A percentile compares a stretch with the other conserved stretches of the same genome.
These are phyloP conservation scores for Cataglyphis livida DNA, from an alignment of 2,888 invertebrate genomes.

Conservation along the genomic window DNA sequence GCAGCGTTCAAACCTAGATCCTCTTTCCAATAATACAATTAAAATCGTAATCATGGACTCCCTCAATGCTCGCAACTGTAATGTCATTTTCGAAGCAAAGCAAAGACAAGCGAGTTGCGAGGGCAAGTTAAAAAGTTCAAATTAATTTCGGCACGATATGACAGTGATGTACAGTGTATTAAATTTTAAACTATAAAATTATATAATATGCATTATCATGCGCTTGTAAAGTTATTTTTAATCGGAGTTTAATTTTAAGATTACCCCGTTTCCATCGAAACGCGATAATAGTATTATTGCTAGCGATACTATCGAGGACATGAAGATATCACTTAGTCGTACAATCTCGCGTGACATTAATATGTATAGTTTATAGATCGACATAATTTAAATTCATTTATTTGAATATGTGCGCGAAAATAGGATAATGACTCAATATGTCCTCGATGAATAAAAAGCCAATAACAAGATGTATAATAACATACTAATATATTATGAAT, in stretches of 20 bases:
- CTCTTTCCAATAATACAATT: conserved; percentile 28
- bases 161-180: conserved; percentile 82
- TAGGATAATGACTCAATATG: conserved; percentile 59
- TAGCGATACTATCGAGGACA: conserved; percentile 67
- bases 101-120: conserved; percentile 47
- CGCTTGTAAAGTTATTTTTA: conserved; percentile 59
- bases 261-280: conserved; percentile 67
- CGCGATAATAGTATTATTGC: conserved; percentile 71
- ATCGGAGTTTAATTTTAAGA: conserved; percentile 47
- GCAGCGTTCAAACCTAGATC: conserved; percentile 82
- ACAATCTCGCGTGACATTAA: conserved; percentile 81
- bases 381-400: conserved; percentile 54
- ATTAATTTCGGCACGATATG: conserved; percentile 58
- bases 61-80: neutral
- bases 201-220: conserved; percentile 60
- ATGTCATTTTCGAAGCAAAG: conserved; percentile 32
- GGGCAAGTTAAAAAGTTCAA: conserved; percentile 53
- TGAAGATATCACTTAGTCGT: conserved; percentile 81
- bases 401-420: conserved; percentile 63
- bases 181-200: conserved; percentile 64
- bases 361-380: conserved; percentile 81
- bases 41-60: conserved; percentile 8
- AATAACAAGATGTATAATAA: conserved; percentile 76
- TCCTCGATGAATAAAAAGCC: conserved; percentile 55
- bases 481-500: conserved; percentile 81